Evolutionary conservation across 2,888 invertebrate species (phyloP), one percentile per base, ranked within the genome.

Genomic region (Zaprionus lineosus): DNA sequence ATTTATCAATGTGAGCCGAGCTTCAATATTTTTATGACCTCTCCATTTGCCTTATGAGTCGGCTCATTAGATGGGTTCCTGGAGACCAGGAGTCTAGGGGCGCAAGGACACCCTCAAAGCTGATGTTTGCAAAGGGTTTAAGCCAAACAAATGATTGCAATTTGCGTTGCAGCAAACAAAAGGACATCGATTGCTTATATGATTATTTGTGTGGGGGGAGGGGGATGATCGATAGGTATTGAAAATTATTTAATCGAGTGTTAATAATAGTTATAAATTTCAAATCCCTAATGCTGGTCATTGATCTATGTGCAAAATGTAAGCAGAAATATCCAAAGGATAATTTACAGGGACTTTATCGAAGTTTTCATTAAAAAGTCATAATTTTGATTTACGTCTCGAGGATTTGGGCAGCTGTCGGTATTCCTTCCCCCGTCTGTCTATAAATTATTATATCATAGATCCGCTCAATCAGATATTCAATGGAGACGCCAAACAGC

Each of bases 161-260:
- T 84, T 84, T 77, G 72, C 58, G 34, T 37, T 61, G 63, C 65
- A 67, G 40, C 43, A 21, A 29, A 44, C 39, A 47, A 43, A 39
- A 44, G 43, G 28, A 29, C 44, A 47, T 28, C 43, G 37, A 19
- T 21, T 21, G 3, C 7, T 7, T 21, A 21, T 19, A 53, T 40
- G 33, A 31, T 39, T 21, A 15, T 19, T 24, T 7, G n/a, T 8
- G 2, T 11, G 1, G 8, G 37, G 9, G 24, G 12, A 8, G 19
- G 15, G 24, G 4, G n/a, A 12, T 39, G 9, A 47, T 64, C 37
- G 55, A 60, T 66, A 52, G 50, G 43, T 31, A 28, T 37, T 37
- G 50, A 44, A 59, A 74, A 86, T 79, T 76, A 82, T 83, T 87
- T 85, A 87, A 87, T 87, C 87, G 87, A 78, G 77, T 76, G 87